Conservation (phyloP, 1,140 invertebrate genomes). For the Drosophila truncata region DNA sequence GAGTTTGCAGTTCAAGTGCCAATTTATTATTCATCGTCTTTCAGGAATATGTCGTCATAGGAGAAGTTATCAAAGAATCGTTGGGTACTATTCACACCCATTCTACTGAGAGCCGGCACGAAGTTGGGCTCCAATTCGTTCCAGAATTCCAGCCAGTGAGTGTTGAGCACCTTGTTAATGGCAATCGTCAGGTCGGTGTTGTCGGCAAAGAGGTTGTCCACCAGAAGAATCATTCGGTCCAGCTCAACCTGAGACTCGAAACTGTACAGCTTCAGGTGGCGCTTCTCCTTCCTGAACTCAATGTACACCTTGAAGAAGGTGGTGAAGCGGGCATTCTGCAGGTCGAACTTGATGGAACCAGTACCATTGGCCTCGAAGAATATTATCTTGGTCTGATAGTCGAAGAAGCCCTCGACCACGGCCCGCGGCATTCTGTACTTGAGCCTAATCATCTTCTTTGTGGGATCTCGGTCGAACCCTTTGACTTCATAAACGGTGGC, state of each 20-base stretch:
- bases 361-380: conserved; percentile 12
- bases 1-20: neutral
- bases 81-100: neutral
- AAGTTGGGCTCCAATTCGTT: conserved; percentile 48
- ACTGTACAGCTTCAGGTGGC: conserved; percentile 42
- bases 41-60: conserved; percentile 54
- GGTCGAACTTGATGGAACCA: conserved; percentile 17
- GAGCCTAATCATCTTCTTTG: conserved; percentile 9
- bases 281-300: conserved; percentile 43
- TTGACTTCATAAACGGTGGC: conserved; percentile 19
- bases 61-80: conserved; percentile 6
- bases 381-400: conserved; percentile 15
- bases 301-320: conserved; percentile 24
- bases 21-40: conserved; percentile 11
- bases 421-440: conserved; percentile 16
- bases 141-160: conserved; percentile 54
- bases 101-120: conserved; percentile 3
- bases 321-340: conserved; percentile 39
- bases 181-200: conserved; percentile 41
- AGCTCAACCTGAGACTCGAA: conserved; percentile 14
- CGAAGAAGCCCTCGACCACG: conserved; percentile 11
- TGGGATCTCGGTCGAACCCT: conserved; percentile 24
- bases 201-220: conserved; percentile 42
- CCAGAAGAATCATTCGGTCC: conserved; percentile 41
- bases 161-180: conserved; percentile 45